Evolutionary conservation across 1,140 invertebrate genomes (phyloP).

Genomic region (Aphelinus certus): DNA sequence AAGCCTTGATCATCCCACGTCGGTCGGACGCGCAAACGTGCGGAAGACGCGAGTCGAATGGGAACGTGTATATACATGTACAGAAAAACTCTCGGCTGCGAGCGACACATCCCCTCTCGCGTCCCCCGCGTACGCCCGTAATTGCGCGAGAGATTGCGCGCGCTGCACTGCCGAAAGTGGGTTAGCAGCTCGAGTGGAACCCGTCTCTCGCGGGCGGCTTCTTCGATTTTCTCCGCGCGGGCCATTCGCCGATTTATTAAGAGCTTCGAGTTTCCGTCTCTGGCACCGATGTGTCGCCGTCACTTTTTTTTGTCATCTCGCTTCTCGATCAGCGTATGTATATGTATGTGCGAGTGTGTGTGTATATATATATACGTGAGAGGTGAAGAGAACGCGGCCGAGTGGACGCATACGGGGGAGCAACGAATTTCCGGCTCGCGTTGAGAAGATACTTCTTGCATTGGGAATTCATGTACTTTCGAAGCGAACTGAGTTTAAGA

Average conservation of each 20-base stretch:
- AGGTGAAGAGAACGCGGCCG: too few relatives aligned
- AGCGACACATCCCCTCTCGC: too few relatives aligned
- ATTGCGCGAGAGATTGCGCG: too few relatives aligned
- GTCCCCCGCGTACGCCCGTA: too few relatives aligned
- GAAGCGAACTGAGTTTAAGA: too few relatives aligned
- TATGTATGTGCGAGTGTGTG: not conserved
- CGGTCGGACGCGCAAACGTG: not conserved
- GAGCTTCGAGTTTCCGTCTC: slow-evolving; percentile 12
- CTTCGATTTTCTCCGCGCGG: slow-evolving; percentile 36
- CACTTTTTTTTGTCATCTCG: slow-evolving; percentile 7
- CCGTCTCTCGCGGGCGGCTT: slow-evolving; percentile 1
- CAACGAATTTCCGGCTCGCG: not conserved
- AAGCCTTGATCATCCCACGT: too few relatives aligned
- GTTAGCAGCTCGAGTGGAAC: slow-evolving; percentile 28
- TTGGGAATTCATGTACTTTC: not conserved
- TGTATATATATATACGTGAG: too few relatives aligned
- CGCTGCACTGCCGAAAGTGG: slow-evolving; percentile 12
- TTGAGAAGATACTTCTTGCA: not conserved
- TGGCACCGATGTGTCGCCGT: slow-evolving; percentile 8
- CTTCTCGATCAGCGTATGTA: not conserved
- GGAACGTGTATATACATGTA: too few relatives aligned
- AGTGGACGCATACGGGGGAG: too few relatives aligned
- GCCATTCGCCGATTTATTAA: slow-evolving; percentile 32
- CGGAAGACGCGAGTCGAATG: not conserved
- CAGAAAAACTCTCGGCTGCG: too few relatives aligned